Percentiles rank a stretch among this genome's conserved stretches.
phyloP scores from a whole-genome alignment of 2,797 vertebrate species.

The Morus bassanus region DNA sequence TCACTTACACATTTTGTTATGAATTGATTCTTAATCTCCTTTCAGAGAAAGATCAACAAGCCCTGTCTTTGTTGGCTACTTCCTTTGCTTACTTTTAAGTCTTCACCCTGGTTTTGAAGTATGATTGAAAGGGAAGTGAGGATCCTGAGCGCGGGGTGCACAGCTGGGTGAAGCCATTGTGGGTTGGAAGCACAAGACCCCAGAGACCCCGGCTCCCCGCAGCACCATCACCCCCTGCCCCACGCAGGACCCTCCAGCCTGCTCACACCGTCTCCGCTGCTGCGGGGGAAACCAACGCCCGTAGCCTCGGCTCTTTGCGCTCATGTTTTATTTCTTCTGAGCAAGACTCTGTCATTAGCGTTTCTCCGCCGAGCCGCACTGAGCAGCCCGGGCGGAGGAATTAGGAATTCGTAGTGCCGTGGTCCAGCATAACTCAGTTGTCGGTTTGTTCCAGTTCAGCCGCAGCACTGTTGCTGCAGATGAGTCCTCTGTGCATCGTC shows the following conservation, averaged over 20 bases:
- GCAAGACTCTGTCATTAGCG: neutral
- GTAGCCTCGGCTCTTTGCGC: neutral
- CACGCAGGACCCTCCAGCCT: neutral
- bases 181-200: neutral
- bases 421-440: neutral
- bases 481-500: neutral
- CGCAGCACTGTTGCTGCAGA: neutral
- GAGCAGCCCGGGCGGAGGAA: neutral
- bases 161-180: neutral
- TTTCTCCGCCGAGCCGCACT: accelerated
- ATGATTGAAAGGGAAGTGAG: neutral
- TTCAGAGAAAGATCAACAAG: constrained; percentile 64
- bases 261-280: neutral
- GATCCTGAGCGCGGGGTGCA: neutral
- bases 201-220: accelerated
- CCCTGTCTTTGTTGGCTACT: constrained; percentile 23
- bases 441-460: neutral
- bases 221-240: neutral
- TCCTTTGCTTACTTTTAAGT: neutral
- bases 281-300: accelerated
- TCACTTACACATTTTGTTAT: neutral
- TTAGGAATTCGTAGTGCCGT: accelerated
- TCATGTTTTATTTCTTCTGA: neutral
- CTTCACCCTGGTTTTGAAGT: constrained; percentile 22
- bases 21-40: constrained; percentile 55